A percentile compares a stretch with the other conserved stretches of the same genome.
phyloP scores from a whole-genome alignment of 2,113 vertebrate species.

The Mesocricetus auratus region DNA sequence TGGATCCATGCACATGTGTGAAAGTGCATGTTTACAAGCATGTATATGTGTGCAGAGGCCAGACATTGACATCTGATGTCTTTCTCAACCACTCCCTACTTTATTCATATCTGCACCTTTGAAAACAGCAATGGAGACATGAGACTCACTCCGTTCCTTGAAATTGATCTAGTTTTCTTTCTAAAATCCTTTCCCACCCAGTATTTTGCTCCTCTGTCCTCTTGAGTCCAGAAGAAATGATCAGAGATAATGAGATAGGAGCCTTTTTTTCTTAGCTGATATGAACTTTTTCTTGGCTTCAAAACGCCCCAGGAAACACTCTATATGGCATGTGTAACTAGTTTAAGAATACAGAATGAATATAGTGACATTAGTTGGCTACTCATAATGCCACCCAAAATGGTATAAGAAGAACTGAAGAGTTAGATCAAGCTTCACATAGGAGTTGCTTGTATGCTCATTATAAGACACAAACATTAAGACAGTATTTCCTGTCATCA shows the following conservation, averaged over 20 bases:
- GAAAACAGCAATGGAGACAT: neutral
- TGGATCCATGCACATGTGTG: neutral
- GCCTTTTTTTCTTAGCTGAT: neutral
- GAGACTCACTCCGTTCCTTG: neutral
- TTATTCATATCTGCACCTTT: neutral
- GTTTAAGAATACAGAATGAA: neutral
- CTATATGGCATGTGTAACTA: neutral
- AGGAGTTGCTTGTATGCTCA: neutral
- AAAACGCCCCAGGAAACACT: neutral
- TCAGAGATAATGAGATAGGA: neutral
- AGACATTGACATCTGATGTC: neutral
- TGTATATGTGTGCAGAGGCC: neutral
- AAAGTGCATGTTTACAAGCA: neutral
- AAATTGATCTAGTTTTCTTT: neutral
- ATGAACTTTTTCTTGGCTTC: neutral
- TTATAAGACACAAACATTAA: neutral
- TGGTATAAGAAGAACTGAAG: neutral
- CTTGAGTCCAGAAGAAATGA: neutral
- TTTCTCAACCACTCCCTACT: neutral
- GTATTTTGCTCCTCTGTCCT: neutral
- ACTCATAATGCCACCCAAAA: neutral
- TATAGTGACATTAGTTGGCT: neutral
- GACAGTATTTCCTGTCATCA: neutral
- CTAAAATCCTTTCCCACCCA: neutral
- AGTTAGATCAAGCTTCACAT: neutral